Evolutionary conservation across 1,140 invertebrate species (phyloP).

Genomic region (Drosophila nebulosa): DNA sequence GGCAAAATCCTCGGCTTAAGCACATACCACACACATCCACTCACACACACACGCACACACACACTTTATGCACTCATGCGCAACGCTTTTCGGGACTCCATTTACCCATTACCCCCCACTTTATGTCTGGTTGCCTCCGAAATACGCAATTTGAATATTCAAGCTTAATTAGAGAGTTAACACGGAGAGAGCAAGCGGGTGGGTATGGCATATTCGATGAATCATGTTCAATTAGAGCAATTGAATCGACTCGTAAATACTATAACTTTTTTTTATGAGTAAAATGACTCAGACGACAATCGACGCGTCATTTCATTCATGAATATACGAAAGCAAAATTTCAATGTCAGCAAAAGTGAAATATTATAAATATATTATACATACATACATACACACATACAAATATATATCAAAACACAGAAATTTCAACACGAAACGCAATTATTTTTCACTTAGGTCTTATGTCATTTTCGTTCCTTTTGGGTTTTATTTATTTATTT

Average conservation of each 20-base stretch:
- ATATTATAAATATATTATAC: slow-evolving; percentile 1
- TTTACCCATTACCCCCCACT: background rate
- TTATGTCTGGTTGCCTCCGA: background rate
- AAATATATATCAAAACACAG: slow-evolving; percentile 7
- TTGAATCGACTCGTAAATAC: slow-evolving; percentile 28
- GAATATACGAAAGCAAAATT: slow-evolving; percentile 34
- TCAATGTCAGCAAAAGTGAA: slow-evolving; percentile 62
- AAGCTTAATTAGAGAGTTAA: slow-evolving; percentile 27
- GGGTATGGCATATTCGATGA: slow-evolving; percentile 24
- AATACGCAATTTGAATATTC: slow-evolving; percentile 16
- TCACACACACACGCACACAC: background rate
- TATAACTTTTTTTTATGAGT: background rate
- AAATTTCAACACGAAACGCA: slow-evolving; percentile 20
- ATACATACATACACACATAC: too few relatives aligned
- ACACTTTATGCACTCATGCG: slow-evolving; percentile 4
- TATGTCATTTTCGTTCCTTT: slow-evolving; percentile 34
- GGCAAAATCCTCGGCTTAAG: slow-evolving; percentile 40
- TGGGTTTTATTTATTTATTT: too few relatives aligned
- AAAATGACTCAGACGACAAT: slow-evolving; percentile 19
- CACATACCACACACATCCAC: slow-evolving; percentile 14
- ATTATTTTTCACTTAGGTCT: slow-evolving; percentile 48
- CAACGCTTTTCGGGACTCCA: slow-evolving; percentile 8
- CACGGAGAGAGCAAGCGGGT: background rate
- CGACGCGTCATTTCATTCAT: slow-evolving; percentile 45
- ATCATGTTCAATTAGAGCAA: slow-evolving; percentile 74